These are phyloP conservation scores for Paedocypris micromegethes DNA, from an alignment of 2,797 vertebrate species.

Conservation along the genomic window DNA sequence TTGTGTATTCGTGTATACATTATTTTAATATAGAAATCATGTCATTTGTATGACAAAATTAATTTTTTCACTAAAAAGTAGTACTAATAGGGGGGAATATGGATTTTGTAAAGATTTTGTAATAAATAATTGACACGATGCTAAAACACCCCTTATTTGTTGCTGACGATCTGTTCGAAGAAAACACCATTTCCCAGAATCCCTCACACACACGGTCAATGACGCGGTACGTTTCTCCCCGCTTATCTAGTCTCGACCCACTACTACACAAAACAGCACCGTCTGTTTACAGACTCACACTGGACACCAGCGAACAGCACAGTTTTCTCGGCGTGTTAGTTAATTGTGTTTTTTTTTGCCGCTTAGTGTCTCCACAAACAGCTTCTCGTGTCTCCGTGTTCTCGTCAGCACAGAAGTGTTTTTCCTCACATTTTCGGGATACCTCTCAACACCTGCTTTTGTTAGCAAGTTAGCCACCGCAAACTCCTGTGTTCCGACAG, in stretches of 20 bases:
- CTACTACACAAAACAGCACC: conserved; percentile 32
- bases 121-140: background rate
- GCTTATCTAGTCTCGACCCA: conserved; percentile 10
- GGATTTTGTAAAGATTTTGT: no score
- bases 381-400: no score
- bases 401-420: background rate
- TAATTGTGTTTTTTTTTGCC: background rate
- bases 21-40: no score
- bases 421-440: conserved; percentile 22
- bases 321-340: background rate
- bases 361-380: background rate
- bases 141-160: background rate
- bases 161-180: background rate
- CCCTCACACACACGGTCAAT: conserved; percentile 14
- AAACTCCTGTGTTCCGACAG: conserved; percentile 8
- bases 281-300: conserved; percentile 44
- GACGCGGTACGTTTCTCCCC: conserved; percentile 36
- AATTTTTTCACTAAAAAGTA: no score
- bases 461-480: conserved; percentile 47
- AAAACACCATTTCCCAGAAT: conserved; percentile 48
- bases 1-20: no score
- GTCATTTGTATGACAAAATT: no score
- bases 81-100: no score
- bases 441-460: conserved; percentile 43
- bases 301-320: conserved; percentile 2